A percentile compares a stretch with the other conserved stretches of the same genome.
Conservation (phyloP, 2,113 vertebrate species). For the Fukomys damarensis region DNA sequence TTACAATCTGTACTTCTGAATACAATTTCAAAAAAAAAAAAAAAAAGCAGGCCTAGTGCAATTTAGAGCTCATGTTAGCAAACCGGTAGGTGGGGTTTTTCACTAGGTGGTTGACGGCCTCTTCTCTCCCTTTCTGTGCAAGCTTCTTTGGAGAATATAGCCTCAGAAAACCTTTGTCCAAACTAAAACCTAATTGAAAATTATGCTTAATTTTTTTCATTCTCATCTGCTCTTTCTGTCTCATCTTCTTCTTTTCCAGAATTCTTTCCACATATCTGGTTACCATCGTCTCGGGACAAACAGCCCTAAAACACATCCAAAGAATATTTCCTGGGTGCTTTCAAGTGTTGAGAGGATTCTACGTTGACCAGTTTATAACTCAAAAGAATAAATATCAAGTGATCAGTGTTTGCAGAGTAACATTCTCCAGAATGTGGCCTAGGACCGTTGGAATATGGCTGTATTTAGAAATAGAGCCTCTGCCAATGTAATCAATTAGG, state of each 20-base stretch:
- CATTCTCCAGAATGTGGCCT: not conserved
- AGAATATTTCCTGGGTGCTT: not conserved
- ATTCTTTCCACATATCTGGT: not conserved
- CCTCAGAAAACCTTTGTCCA: not conserved
- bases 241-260: not conserved
- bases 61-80: conserved; percentile 63
- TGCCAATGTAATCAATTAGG: not conserved
- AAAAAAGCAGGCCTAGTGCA: conserved; percentile 36
- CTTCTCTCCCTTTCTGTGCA: not conserved
- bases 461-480: not conserved
- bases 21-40: conserved; percentile 71
- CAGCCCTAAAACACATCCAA: not conserved
- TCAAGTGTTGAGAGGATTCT: not conserved
- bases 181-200: conserved; percentile 42
- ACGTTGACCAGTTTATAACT: not conserved
- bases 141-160: not conserved
- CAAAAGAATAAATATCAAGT: not conserved
- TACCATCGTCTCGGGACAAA: not conserved
- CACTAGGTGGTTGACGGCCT: not conserved
- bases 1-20: conserved; percentile 71
- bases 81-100: conserved; percentile 58
- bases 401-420: not conserved
- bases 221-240: not conserved
- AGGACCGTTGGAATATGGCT: not conserved
- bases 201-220: not conserved